Base-by-base conservation (phyloP, 2,888 invertebrate species). In the Thecophora atra region DNA sequence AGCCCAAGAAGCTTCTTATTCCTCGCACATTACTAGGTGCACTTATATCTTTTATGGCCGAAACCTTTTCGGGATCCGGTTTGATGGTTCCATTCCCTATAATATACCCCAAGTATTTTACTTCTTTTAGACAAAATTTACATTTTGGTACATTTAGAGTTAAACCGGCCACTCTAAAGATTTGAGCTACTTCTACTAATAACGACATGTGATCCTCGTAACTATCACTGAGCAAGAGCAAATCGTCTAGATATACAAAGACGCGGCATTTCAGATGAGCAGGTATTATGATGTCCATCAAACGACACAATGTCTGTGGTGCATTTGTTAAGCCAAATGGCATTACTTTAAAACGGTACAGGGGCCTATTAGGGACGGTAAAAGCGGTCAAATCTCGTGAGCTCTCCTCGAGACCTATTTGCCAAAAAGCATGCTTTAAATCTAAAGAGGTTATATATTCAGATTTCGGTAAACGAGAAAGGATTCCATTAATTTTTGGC, bases 311-410 rank as follows among this genome's bases (percentile, higher is more conserved):
- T 0, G 74, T 74, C 60, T 74, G 73, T 2, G 74, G 70, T 3
- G 76, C 74, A 51, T 75, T 75, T 6, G 73, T 72, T 19, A 73
- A 28, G 19, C 71, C 72, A 58, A 74, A 73, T 11, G 74, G 77
- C 74, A 76, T 76, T 0, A 76, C 77, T 52, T 72, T 74, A 24
- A 73, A 76, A 26, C 75, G 72, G 58, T 74, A 76, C 8, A 75
- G 65, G 13, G 75, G 74, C 42, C 74, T 56, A 51, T 74, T 74
- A n/a, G 75, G 74, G 28, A 74, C 68, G 3, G 74, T 76, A 64
- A 76, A 74, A n/a, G 74, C 76, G 6, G 72, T 73, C 44, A 71
- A 54, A 60, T 74, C 71, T 52, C 70, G 56, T 13, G 75, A 75
- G 15, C 63, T 72, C 47, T 72, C 66, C 13, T 51, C 65, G 7